phyloP scores from a whole-genome alignment of 2,888 invertebrate genomes.

The Cheilosia soror region DNA sequence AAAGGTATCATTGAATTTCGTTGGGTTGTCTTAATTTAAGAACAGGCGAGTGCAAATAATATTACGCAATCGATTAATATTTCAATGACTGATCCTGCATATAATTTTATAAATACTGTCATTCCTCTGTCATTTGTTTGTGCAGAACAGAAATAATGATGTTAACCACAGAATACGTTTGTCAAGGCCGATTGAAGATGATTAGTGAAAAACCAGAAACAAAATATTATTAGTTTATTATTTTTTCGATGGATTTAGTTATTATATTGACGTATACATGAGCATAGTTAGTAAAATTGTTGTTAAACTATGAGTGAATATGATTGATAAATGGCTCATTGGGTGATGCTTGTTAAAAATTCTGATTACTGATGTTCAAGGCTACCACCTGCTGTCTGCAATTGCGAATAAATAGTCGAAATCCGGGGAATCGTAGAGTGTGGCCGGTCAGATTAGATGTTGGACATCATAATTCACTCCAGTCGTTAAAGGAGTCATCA shows the following conservation, averaged over 20 bases:
- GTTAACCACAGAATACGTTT: conserved; percentile 9
- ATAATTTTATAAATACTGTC: no score
- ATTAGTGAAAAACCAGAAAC: conserved; percentile 23
- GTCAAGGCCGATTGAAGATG: conserved; percentile 50
- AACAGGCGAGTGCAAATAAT: no score
- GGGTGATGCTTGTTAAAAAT: conserved; percentile 1
- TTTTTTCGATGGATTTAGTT: conserved; percentile 24
- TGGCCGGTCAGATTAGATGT: background rate
- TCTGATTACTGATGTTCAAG: conserved; percentile 38
- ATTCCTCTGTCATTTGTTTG: no score
- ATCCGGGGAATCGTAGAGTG: background rate
- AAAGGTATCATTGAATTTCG: background rate
- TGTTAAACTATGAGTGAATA: conserved; percentile 19
- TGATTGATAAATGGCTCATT: conserved; percentile 20
- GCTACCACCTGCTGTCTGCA: conserved; percentile 29
- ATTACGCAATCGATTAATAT: background rate
- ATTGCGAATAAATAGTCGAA: conserved; percentile 5
- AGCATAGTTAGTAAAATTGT: background rate
- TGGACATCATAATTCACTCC: background rate
- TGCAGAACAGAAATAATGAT: no score
- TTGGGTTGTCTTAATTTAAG: background rate
- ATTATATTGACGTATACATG: conserved; percentile 1
- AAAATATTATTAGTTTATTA: conserved; percentile 8
- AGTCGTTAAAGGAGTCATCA: conserved; percentile 4
- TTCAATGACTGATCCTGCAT: background rate